These are phyloP conservation scores for Myzus persicae DNA, from an alignment of 1,140 invertebrate species.

Conservation along the genomic window DNA sequence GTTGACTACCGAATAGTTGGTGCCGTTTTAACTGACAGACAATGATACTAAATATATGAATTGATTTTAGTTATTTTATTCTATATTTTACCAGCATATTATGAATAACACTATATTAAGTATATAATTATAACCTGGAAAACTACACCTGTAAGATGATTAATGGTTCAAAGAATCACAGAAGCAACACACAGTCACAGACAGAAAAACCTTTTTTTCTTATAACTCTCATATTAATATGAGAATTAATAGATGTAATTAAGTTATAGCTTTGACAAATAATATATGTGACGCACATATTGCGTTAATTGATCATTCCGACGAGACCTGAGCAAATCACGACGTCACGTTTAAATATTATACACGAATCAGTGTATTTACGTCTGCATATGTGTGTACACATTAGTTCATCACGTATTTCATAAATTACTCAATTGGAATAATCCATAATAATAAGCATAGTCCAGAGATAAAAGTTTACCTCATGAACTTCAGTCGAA, in stretches of 20 bases:
- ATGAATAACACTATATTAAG: neutral
- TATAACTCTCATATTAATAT: neutral
- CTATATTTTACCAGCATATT: neutral
- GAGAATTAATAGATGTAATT: neutral
- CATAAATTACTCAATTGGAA: neutral
- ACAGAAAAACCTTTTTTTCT: neutral
- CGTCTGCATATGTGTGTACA: neutral
- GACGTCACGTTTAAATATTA: neutral
- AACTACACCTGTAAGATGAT: neutral
- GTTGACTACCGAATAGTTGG: neutral
- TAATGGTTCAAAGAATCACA: neutral
- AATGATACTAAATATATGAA: neutral
- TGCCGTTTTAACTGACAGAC: neutral
- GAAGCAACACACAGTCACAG: no score
- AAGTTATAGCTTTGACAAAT: neutral
- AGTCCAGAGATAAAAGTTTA: neutral
- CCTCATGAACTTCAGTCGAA: neutral
- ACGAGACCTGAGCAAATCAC: neutral
- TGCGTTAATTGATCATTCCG: neutral
- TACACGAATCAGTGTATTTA: neutral
- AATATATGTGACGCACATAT: neutral
- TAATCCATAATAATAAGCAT: neutral
- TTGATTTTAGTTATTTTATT: neutral
- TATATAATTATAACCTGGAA: neutral
- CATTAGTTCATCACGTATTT: neutral